phyloP scores from a whole-genome alignment of 2,888 invertebrate species.

The Oxyteleia sp. region DNA sequence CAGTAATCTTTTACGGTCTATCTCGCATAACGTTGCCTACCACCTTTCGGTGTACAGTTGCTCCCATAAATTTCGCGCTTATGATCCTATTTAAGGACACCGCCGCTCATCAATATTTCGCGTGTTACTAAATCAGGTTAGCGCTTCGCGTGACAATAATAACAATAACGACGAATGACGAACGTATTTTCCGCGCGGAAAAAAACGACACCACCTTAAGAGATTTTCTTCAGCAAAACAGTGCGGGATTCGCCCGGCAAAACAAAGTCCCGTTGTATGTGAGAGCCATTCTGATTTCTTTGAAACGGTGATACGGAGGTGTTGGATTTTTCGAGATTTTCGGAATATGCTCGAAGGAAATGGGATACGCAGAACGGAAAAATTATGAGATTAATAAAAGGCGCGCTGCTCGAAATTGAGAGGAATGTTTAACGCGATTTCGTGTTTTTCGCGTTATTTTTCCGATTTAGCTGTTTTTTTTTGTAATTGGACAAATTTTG shows the following conservation, averaged over 20 bases:
- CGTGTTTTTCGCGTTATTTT: no score
- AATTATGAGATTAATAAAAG: conserved; percentile 52
- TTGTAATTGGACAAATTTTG: no score
- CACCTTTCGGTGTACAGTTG: conserved; percentile 59
- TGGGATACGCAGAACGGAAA: conserved; percentile 36
- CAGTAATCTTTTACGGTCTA: conserved; percentile 84
- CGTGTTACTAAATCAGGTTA: conserved; percentile 57
- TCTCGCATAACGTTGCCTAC: conserved; percentile 79
- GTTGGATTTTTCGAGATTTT: conserved; percentile 45
- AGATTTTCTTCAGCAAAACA: conserved; percentile 21
- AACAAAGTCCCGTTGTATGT: conserved; percentile 37
- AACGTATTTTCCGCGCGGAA: conserved; percentile 40
- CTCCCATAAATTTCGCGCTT: conserved; percentile 67
- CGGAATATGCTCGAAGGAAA: conserved; percentile 26
- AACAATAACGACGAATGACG: conserved; percentile 54
- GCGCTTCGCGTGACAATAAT: conserved; percentile 54
- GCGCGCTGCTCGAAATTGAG: background rate
- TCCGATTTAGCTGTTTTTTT: no score
- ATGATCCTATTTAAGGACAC: conserved; percentile 53
- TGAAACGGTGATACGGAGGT: conserved; percentile 17
- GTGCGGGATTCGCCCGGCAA: conserved; percentile 8
- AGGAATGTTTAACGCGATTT: background rate
- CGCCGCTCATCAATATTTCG: conserved; percentile 66
- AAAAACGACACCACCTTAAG: conserved; percentile 31
- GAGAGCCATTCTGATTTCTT: conserved; percentile 35